Base-by-base conservation (phyloP, 2,888 invertebrate species). In the Crossocerus cetratus region DNA sequence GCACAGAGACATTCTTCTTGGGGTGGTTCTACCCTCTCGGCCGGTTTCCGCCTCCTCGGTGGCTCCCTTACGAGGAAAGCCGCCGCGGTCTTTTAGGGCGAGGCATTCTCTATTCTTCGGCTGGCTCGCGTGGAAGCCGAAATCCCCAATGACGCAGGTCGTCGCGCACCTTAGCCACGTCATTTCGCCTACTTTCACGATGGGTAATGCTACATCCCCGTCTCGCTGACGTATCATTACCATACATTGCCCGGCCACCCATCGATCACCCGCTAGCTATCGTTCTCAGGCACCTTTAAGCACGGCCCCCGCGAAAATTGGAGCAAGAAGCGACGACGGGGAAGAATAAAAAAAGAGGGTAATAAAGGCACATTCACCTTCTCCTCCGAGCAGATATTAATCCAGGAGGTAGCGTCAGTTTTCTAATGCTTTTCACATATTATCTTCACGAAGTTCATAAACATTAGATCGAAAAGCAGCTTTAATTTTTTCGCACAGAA, bases 261-360 rank as follows among this genome's bases (percentile, higher is more conserved):
- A 81, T 81, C 82, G 82, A 82, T 81, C 81, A 81, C 77, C 57
- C 59, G 3, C 67, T 64, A 54, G 65, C 68, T 65, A 70, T 72
- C 74, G 21, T 63, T 49, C 43, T 49, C 49, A 54, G 63, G 60
- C 68, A 43, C 64, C 67, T 74, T 32, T 57, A 16, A 16, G 3
- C 49, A 4, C 14, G 8, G 8, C 16, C 16, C 14, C 13, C 49
- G 5, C 2, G 16, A 16, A 49, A 49, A 49, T 49, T 49, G 49
- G 49, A 49, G 16, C 49, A 16, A 14, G 49, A 49, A 14, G 0
- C 49, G n/a, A 16, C 13, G 49, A 16, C 13, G 49, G 49, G 1
- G 49, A 32, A 5, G 49, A 16, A n/a, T 49, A 14, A 49, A 16
- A 43, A 13, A 49, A 49, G 32, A 4, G 8, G 32, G 32, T 11